Base-by-base conservation (phyloP, 1,140 invertebrate species). In the Luehdorfia chinensis region DNA sequence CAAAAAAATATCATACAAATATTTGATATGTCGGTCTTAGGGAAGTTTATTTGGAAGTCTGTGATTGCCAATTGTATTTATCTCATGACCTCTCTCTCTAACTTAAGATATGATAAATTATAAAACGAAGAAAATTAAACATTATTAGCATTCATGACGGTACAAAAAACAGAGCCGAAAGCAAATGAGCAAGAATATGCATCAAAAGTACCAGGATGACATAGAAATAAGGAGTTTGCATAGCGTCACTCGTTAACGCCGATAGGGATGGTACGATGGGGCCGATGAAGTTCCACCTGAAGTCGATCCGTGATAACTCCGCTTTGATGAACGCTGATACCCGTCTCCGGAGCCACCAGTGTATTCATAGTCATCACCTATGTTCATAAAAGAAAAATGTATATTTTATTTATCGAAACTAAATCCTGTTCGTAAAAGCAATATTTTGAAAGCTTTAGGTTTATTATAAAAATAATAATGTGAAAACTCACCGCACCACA, bases 281-380 rank as follows among this genome's bases (percentile, higher is more conserved):
- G 75, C 75, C 12, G 84, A 73, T n/a, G 76, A 71, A 9, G 65
- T 47, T 21, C 72, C 64, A 37, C 73, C 63, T 19, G 59, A 54
- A 14, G 75, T 71, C 8, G 75, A 58, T 12, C 66, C 73, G 53
- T 81, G 76, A 62, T 84, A 68, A 56, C 72, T 76, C 32, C 79
- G 77, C 58, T 84, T 84, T 16, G 84, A 74, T 14, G 77, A 60
- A 33, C 68, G 71, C 59, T 85, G 81, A 50, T 80, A 76, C 1
- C 81, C 81, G 28, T 87, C 84, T 32, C 84, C 84, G 3, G 83
- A 85, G 1, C 71, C 83, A 19, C 83, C 84, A 19, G 79, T 75
- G 57, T 78, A 84, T 53, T 85, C 80, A 64, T 86, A 84, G 54
- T 86, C 84, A 45, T 86, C 81, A 66, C 81, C 81, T 86, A 59